These are phyloP conservation scores for Oryzias melastigma DNA, from an alignment of 2,113 vertebrate species.

Conservation along the genomic window DNA sequence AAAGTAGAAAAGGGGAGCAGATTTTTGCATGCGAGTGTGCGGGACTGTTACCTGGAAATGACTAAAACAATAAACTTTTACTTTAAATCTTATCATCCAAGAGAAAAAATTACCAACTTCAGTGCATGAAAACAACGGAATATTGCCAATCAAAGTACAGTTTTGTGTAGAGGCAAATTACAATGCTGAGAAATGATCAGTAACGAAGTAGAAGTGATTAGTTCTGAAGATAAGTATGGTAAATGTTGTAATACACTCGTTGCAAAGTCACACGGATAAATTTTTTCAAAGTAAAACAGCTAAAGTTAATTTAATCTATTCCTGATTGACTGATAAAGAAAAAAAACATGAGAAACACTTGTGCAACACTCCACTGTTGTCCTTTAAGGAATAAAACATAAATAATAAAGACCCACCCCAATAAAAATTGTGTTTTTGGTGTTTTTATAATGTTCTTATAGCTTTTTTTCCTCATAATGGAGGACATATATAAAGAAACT, in stretches of 20 bases:
- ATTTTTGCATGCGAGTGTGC: conserved; percentile 3
- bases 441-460: too few species aligned
- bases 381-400: conserved; percentile 18
- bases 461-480: too few species aligned
- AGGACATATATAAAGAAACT: too few species aligned
- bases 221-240: conserved; percentile 7
- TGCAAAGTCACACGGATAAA: neutral
- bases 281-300: conserved; percentile 49
- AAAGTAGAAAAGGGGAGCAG: conserved; percentile 37
- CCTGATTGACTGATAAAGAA: conserved; percentile 39
- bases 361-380: neutral
- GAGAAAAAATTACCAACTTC: conserved; percentile 13
- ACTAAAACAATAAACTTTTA: conserved; percentile 31
- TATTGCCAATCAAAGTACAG: too few species aligned
- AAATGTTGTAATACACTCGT: too few species aligned
- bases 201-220: conserved; percentile 23
- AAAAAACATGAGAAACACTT: too few species aligned
- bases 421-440: too few species aligned
- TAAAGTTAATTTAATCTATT: conserved; percentile 51
- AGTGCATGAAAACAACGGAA: neutral
- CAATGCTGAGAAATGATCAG: too few species aligned
- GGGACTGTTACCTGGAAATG: conserved; percentile 12
- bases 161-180: too few species aligned
- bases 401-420: too few species aligned
- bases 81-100: neutral